A percentile compares a stretch with the other conserved stretches of the same genome.
Evolutionary conservation across 2,113 vertebrate species (phyloP).

Genomic region (Macroglossus sobrinus): DNA sequence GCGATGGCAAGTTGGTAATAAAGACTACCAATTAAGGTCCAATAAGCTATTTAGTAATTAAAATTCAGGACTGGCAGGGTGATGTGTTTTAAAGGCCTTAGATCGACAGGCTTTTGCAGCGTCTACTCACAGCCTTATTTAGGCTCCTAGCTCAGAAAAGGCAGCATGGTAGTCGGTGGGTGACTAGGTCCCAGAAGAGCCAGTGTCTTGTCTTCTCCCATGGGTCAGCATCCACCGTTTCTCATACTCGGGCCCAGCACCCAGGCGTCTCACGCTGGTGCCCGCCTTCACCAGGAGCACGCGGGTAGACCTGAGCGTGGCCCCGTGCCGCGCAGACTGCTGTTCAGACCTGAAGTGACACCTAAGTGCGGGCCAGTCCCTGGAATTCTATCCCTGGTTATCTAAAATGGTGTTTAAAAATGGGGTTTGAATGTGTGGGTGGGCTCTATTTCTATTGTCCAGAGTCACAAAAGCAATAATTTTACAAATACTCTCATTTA

Average conservation of each 20-base stretch:
- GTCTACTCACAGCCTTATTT: background rate
- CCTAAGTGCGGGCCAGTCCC: background rate
- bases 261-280: background rate
- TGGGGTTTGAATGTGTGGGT: background rate
- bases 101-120: background rate
- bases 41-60: background rate
- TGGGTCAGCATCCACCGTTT: background rate
- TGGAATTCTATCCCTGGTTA: background rate
- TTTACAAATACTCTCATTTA: background rate
- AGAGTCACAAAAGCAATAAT: background rate
- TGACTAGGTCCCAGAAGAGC: background rate
- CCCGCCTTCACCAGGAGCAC: background rate
- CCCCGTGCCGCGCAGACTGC: rapidly evolving
- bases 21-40: background rate
- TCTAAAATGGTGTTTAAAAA: background rate
- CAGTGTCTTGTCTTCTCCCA: background rate
- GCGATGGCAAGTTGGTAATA: background rate
- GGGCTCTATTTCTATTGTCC: background rate
- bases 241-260: background rate
- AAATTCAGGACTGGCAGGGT: background rate
- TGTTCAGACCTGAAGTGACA: background rate
- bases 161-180: background rate
- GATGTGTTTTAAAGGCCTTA: background rate
- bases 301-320: no score
- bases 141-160: background rate